Evolutionary conservation across 2,888 invertebrate genomes (phyloP).

Genomic region (Sphaeridia pumilis): DNA sequence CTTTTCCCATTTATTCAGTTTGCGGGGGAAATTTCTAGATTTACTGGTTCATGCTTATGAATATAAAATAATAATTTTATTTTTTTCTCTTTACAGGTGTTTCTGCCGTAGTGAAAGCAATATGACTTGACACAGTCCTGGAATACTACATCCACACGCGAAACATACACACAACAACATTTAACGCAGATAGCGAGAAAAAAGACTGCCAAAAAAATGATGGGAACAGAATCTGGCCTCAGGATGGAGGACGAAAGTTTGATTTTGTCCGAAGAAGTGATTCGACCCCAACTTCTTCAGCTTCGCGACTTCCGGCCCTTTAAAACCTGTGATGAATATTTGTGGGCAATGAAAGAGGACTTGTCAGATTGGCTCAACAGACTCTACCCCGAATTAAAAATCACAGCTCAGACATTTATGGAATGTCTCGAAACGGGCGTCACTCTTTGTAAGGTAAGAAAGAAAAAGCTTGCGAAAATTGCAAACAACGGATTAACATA

Average conservation of each 20-base stretch:
- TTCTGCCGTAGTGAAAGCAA: neutral
- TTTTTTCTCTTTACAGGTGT: no score
- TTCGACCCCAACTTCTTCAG: conserved; percentile 55
- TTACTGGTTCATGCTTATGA: no score
- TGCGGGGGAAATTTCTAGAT: no score
- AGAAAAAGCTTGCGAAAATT: no score
- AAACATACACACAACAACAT: neutral
- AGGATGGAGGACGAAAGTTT: neutral
- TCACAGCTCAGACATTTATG: conserved; percentile 84
- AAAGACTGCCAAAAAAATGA: neutral
- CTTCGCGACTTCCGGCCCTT: conserved; percentile 84
- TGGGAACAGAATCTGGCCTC: neutral
- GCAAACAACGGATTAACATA: no score
- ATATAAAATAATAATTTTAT: no score
- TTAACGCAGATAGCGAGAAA: neutral
- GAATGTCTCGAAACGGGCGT: conserved; percentile 88
- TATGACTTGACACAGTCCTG: no score
- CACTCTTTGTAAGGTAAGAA: conserved; percentile 74
- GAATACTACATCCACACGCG: no score
- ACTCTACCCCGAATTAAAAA: conserved; percentile 73
- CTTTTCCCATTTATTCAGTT: no score
- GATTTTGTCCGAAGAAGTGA: conserved; percentile 33
- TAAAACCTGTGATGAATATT: conserved; percentile 89
- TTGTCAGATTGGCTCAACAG: conserved; percentile 91
- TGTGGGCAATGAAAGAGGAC: conserved; percentile 97